phyloP scores from a whole-genome alignment of 2,888 invertebrate species.

The Drosophila kuntzei region DNA sequence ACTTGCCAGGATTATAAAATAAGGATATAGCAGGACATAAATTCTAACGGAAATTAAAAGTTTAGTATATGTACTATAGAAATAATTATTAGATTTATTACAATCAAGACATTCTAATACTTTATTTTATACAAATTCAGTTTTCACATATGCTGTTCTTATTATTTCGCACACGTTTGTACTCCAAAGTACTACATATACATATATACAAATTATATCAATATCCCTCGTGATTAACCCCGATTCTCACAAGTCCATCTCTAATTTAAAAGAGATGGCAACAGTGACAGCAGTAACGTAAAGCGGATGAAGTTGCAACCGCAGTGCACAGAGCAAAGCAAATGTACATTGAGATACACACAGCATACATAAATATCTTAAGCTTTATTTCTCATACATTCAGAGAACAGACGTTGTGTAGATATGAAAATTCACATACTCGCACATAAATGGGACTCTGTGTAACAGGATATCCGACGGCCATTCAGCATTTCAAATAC shows the following conservation, averaged over 20 bases:
- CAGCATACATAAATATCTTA: neutral
- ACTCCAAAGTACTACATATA: no score
- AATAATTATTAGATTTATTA: no score
- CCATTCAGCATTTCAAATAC: constrained; percentile 9
- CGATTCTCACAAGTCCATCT: neutral
- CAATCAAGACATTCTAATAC: no score
- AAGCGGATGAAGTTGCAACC: constrained; percentile 9
- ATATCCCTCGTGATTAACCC: no score
- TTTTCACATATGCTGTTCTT: no score
- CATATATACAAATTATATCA: no score
- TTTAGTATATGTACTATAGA: no score
- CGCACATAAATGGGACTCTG: neutral
- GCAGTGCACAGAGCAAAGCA: neutral
- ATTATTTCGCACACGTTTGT: no score
- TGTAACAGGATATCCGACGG: constrained; percentile 38
- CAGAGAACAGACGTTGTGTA: constrained; percentile 1
- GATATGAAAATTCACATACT: constrained; percentile 6
- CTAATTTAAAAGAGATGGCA: constrained; percentile 6
- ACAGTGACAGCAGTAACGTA: neutral
- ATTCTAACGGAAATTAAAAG: no score
- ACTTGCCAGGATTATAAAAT: no score
- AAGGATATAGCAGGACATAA: no score
- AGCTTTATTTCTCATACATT: constrained; percentile 1
- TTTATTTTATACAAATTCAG: no score
- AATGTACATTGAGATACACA: constrained; percentile 4